Evolutionary conservation across 2,113 vertebrate species (phyloP).

Genomic region (Oreochromis spilurus): DNA sequence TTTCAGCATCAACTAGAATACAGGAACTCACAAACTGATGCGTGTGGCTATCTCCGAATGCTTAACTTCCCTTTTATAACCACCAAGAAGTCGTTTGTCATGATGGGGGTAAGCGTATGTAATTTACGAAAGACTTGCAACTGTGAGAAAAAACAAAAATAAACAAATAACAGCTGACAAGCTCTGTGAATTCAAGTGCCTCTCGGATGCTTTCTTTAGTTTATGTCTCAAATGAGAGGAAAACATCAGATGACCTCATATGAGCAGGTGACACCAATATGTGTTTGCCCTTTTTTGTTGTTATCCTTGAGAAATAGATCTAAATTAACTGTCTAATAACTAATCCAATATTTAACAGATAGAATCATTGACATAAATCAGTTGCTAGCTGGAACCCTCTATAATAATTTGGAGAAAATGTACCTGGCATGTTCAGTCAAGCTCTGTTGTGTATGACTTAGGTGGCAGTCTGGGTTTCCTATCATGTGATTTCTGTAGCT

Average conservation of each 20-base stretch:
- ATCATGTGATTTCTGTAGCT: background rate
- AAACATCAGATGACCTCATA: background rate
- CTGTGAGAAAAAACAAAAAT: background rate
- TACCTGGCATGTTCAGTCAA: background rate
- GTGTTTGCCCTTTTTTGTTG: background rate
- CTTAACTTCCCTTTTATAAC: background rate
- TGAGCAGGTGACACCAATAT: background rate
- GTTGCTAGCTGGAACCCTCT: background rate
- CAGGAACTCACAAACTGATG: background rate
- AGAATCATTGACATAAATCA: background rate
- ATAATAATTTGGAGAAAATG: background rate
- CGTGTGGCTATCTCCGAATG: background rate
- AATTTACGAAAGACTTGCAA: background rate
- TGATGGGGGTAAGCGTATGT: background rate
- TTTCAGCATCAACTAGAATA: background rate
- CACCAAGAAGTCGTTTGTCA: background rate
- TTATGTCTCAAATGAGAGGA: background rate
- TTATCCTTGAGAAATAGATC: background rate
- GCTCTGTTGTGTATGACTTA: background rate
- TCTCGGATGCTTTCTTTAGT: background rate
- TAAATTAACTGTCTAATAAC: background rate
- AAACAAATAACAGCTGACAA: background rate
- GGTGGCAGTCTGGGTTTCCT: background rate
- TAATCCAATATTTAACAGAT: background rate
- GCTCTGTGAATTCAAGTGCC: background rate